Percentiles rank a stretch among this genome's conserved stretches.
These are phyloP conservation scores for Vanessa cardui DNA, from an alignment of 2,888 invertebrate species.

Conservation along the genomic window DNA sequence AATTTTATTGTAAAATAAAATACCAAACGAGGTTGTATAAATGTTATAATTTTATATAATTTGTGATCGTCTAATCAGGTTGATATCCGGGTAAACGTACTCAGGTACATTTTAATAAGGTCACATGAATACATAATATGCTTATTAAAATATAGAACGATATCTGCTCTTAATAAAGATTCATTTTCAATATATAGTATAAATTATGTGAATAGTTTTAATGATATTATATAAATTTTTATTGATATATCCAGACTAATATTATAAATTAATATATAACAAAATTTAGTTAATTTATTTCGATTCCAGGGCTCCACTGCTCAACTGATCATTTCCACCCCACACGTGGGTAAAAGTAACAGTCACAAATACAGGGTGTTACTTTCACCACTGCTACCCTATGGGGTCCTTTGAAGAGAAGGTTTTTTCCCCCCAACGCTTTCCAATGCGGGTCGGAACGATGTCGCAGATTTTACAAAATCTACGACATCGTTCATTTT, in stretches of 20 bases:
- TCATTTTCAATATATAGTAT: not conserved
- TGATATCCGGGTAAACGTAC: conserved; percentile 33
- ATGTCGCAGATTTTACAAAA: too few species aligned
- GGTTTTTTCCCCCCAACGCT: too few species aligned
- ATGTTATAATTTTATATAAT: conserved; percentile 1
- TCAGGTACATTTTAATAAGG: conserved; percentile 28
- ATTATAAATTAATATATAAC: too few species aligned
- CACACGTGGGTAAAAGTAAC: too few species aligned
- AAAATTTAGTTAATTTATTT: too few species aligned
- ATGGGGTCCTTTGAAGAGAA: too few species aligned
- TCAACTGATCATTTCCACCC: too few species aligned
- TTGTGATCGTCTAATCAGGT: conserved; percentile 6
- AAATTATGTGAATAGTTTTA: not conserved
- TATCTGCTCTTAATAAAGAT: not conserved
- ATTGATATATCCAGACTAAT: not conserved
- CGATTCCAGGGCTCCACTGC: too few species aligned
- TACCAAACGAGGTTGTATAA: not conserved
- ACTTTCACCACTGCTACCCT: too few species aligned
- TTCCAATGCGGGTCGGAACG: too few species aligned
- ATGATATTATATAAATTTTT: not conserved
- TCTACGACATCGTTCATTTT: too few species aligned
- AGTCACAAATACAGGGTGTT: too few species aligned
- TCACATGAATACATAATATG: conserved; percentile 21
- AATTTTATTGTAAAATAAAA: not conserved
- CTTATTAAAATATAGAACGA: conserved; percentile 8